These are phyloP conservation scores for Uloborus diversus DNA, from an alignment of 1,140 invertebrate species.

Conservation along the genomic window DNA sequence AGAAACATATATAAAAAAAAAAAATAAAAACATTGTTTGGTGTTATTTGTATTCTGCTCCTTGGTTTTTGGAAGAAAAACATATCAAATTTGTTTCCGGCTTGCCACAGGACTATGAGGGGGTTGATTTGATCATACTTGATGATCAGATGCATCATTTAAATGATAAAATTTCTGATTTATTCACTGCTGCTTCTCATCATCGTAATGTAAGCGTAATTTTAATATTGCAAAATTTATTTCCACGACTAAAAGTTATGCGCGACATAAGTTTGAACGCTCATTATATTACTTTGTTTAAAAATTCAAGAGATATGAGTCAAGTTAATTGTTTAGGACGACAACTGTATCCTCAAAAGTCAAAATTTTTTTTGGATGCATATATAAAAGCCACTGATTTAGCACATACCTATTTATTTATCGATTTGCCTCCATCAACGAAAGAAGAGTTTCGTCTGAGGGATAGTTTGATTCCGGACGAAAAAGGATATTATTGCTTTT, in stretches of 20 bases:
- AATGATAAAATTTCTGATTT: constrained; percentile 10
- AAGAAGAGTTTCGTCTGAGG: not conserved
- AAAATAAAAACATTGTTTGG: constrained; percentile 36
- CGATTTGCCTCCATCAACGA: not conserved
- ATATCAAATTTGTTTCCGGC: constrained; percentile 13
- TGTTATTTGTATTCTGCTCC: constrained; percentile 8
- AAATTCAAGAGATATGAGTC: constrained; percentile 18
- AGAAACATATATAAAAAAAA: constrained; percentile 1
- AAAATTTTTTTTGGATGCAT: constrained; percentile 13
- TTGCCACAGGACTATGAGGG: constrained; percentile 7
- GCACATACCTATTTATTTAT: constrained; percentile 38
- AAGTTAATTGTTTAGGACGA: constrained; percentile 29
- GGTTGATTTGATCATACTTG: constrained; percentile 21
- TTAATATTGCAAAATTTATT: constrained; percentile 44
- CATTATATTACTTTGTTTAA: constrained; percentile 46
- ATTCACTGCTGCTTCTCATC: constrained; percentile 19
- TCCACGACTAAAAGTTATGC: constrained; percentile 3
- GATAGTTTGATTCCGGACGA: constrained; percentile 17
- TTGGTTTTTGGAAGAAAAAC: constrained; percentile 35
- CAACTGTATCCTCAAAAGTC: constrained; percentile 10
- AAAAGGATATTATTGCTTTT: constrained; percentile 6
- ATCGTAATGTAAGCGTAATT: constrained; percentile 20
- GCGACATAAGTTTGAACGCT: constrained; percentile 31
- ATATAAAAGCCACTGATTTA: constrained; percentile 23
- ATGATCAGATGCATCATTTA: constrained; percentile 12